Conservation (phyloP, 2,113 vertebrate genomes). For the Malurus melanocephalus region DNA sequence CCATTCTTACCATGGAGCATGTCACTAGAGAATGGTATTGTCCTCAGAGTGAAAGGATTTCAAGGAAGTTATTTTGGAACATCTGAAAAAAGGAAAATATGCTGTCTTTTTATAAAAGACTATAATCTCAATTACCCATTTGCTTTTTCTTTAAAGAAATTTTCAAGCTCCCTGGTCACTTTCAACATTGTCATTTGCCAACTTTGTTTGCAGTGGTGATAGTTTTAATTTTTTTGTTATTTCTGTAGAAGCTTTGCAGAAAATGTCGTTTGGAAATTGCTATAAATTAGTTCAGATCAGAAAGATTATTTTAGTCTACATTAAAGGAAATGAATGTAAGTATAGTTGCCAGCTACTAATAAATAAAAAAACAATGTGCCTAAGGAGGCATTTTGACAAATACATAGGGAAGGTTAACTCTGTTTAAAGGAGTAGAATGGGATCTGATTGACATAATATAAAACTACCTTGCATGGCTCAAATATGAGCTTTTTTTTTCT, state of each 20-base stretch:
- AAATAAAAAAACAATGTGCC: not conserved
- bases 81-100: not conserved
- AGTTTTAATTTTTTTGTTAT: not conserved
- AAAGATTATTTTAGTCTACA: not conserved
- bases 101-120: not conserved
- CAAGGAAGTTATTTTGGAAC: not conserved
- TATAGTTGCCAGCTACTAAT: not conserved
- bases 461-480: fast-evolving
- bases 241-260: not conserved
- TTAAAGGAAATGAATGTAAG: not conserved
- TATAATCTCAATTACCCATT: not conserved
- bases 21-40: not conserved
- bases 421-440: not conserved
- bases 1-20: not conserved
- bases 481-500: not conserved
- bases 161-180: not conserved
- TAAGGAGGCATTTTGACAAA: not conserved
- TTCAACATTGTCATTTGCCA: not conserved
- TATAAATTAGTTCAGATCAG: not conserved
- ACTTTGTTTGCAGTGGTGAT: not conserved
- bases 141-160: not conserved
- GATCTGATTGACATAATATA: not conserved
- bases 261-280: not conserved
- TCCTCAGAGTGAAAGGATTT: not conserved
- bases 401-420: not conserved